Conservation (phyloP, 2,797 vertebrate genomes). For the Taeniopygia guttata region DNA sequence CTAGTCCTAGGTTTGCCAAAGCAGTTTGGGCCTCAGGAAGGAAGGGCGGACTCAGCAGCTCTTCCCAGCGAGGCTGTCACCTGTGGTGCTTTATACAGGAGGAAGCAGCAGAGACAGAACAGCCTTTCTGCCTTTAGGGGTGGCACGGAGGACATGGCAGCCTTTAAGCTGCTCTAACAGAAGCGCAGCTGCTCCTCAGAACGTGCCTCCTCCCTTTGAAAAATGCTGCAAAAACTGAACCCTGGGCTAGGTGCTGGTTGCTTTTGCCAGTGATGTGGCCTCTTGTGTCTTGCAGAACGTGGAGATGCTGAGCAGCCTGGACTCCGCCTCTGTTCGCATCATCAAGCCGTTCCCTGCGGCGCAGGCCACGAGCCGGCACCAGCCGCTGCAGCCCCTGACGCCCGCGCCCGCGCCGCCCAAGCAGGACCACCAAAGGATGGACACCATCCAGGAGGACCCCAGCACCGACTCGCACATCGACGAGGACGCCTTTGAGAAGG, state of each 20-base stretch:
- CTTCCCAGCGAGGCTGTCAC: neutral
- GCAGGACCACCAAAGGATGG: slow-evolving; percentile 86
- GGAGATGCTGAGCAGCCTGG: slow-evolving; percentile 88
- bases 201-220: neutral
- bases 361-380: slow-evolving; percentile 63
- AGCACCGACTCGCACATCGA: slow-evolving; percentile 88
- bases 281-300: slow-evolving; percentile 79
- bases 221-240: accelerated
- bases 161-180: neutral
- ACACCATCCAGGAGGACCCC: slow-evolving; percentile 95
- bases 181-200: neutral
- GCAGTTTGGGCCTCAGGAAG: neutral
- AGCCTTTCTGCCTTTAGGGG: neutral
- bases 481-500: slow-evolving; percentile 83
- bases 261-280: neutral
- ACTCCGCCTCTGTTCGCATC: slow-evolving; percentile 84
- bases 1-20: neutral
- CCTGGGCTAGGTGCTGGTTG: neutral
- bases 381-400: slow-evolving; percentile 57
- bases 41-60: accelerated
- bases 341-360: slow-evolving; percentile 81
- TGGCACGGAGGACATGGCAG: accelerated
- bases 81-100: accelerated
- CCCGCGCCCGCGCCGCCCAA: slow-evolving; percentile 61
- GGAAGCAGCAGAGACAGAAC: neutral